A percentile compares a stretch with the other conserved stretches of the same genome.
phyloP scores from a whole-genome alignment of 2,888 invertebrate species.

The Cephus spinipes region DNA sequence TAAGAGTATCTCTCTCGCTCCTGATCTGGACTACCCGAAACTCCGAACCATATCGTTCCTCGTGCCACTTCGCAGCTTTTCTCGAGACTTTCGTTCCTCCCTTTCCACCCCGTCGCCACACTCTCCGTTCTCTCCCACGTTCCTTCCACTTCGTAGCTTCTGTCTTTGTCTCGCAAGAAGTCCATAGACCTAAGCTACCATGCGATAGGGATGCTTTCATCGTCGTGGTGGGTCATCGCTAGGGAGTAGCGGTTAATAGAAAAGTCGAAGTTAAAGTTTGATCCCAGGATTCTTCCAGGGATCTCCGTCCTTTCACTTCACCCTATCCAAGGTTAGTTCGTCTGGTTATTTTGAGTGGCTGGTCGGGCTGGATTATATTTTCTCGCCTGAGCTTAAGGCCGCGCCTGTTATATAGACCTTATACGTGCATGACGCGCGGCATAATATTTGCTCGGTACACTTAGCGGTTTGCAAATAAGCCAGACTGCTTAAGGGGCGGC shows the following conservation, averaged over 20 bases:
- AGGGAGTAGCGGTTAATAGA: not conserved
- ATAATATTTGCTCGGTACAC: conserved; percentile 27
- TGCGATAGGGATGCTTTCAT: not conserved
- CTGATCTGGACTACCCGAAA: not conserved
- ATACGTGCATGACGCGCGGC: not conserved
- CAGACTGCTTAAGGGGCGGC: conserved; percentile 21
- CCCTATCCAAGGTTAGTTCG: not conserved
- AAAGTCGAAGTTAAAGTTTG: not conserved
- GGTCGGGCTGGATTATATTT: not conserved
- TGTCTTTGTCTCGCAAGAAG: not conserved
- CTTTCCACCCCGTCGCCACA: not conserved
- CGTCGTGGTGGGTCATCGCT: not conserved
- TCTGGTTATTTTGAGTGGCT: not conserved
- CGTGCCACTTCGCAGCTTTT: not conserved
- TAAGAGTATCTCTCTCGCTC: not conserved
- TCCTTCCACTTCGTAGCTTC: not conserved
- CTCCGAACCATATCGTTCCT: not conserved
- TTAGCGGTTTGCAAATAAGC: conserved; percentile 37
- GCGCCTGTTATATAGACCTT: not conserved
- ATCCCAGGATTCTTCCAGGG: not conserved
- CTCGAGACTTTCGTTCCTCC: not conserved
- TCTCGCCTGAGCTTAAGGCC: not conserved
- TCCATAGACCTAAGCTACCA: not conserved
- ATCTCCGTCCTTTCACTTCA: not conserved
- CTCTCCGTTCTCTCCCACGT: not conserved